Conservation (phyloP, 2,113 vertebrate genomes). For the Smithornis capensis region DNA sequence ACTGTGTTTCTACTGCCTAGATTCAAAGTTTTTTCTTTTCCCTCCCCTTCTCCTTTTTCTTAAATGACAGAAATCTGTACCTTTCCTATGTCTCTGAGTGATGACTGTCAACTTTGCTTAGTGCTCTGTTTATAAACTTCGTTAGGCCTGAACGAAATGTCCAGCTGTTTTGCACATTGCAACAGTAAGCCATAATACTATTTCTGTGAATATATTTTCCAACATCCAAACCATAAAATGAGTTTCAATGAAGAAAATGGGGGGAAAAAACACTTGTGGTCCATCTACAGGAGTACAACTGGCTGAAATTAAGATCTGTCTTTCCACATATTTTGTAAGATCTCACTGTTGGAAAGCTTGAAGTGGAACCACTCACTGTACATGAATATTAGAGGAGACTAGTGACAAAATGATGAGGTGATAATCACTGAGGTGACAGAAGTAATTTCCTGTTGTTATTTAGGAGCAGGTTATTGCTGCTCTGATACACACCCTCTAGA, state of each 20-base stretch:
- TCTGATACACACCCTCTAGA: background rate
- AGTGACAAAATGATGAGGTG: background rate
- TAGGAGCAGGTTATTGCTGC: background rate
- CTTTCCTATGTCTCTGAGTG: background rate
- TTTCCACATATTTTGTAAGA: background rate
- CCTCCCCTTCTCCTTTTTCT: background rate
- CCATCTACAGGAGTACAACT: background rate
- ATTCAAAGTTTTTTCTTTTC: background rate
- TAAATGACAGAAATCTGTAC: background rate
- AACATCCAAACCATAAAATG: background rate
- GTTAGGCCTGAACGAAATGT: background rate
- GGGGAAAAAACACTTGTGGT: background rate
- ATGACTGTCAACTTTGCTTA: background rate
- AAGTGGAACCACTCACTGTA: background rate
- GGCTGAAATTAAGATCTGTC: background rate
- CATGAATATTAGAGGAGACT: background rate
- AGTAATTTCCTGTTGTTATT: background rate
- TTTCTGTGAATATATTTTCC: slow-evolving; percentile 17
- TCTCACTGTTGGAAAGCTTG: background rate
- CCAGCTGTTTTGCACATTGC: slow-evolving; percentile 37
- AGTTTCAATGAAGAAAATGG: background rate
- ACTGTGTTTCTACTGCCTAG: background rate
- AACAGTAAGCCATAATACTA: background rate
- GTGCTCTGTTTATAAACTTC: background rate
- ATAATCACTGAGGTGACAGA: background rate